phyloP scores from a whole-genome alignment of 2,113 vertebrate genomes.

The human region DNA sequence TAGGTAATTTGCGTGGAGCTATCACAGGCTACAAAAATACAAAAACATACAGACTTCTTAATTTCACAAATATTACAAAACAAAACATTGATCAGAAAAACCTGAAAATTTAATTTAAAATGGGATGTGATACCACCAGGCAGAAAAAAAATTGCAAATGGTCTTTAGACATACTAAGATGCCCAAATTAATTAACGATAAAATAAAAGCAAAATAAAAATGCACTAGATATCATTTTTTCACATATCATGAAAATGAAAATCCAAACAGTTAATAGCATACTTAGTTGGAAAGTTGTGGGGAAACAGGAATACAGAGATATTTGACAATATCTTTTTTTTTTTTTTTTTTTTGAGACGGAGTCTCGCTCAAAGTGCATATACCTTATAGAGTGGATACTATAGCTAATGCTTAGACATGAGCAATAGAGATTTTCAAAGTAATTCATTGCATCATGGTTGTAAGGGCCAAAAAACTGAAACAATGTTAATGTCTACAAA shows the following conservation, averaged over 20 bases:
- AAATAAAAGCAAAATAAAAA: background rate
- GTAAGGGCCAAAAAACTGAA: background rate
- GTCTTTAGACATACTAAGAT: background rate
- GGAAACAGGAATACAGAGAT: background rate
- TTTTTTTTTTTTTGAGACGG: no score
- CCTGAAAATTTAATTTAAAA: constrained; percentile 3
- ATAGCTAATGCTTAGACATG: background rate
- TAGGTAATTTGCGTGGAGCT: constrained; percentile 3
- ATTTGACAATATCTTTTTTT: background rate
- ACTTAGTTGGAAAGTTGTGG: background rate
- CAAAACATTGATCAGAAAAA: background rate
- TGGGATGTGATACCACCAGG: background rate
- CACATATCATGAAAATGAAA: background rate
- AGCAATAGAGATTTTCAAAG: background rate
- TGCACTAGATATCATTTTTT: background rate
- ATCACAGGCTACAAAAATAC: background rate
- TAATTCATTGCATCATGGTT: background rate
- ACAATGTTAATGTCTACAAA: background rate
- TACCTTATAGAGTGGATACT: background rate
- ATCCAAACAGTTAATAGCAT: background rate
- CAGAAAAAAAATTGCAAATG: background rate
- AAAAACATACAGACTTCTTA: background rate
- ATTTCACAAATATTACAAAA: constrained; percentile 17
- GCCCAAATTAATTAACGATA: background rate
- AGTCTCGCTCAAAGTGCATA: no score